A percentile compares a stretch with the other conserved stretches of the same genome.
phyloP scores from a whole-genome alignment of 2,113 vertebrate genomes.

The Mirza zaza region DNA sequence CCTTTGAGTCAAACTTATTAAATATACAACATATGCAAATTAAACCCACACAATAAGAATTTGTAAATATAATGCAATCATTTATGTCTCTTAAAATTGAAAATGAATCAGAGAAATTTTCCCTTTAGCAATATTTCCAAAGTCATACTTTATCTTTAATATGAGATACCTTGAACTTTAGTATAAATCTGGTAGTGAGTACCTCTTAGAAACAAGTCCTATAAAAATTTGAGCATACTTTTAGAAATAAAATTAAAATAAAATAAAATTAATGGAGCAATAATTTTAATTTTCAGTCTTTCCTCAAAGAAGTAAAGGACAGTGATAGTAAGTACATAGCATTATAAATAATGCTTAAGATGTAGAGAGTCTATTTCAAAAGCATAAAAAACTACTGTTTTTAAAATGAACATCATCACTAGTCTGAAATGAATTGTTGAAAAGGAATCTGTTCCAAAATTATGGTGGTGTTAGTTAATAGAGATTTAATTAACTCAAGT shows the following conservation, averaged over 20 bases:
- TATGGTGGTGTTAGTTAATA: not conserved
- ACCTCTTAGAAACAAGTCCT: not conserved
- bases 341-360: not conserved
- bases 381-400: not conserved
- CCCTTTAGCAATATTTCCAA: not conserved
- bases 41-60: slow-evolving; percentile 40
- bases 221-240: not conserved
- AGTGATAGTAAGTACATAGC: not conserved
- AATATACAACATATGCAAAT: slow-evolving; percentile 52
- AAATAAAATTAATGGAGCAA: not conserved
- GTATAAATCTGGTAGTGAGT: not conserved
- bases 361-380: not conserved
- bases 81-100: slow-evolving; percentile 43
- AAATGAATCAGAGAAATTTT: not conserved
- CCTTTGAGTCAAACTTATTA: slow-evolving; percentile 51
- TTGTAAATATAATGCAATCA: slow-evolving; percentile 26
- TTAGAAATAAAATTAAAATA: not conserved
- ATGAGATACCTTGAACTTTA: not conserved
- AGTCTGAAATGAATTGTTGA: not conserved
- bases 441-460: not conserved
- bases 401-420: not conserved
- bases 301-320: not conserved
- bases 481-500: not conserved
- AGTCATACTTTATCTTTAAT: not conserved
- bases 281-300: not conserved